A percentile compares a stretch with the other conserved stretches of the same genome.
These are phyloP conservation scores for Cliona cf. orientalis DNA, from an alignment of 37 sponge, comb jelly and placozoan species.

Conservation along the genomic window DNA sequence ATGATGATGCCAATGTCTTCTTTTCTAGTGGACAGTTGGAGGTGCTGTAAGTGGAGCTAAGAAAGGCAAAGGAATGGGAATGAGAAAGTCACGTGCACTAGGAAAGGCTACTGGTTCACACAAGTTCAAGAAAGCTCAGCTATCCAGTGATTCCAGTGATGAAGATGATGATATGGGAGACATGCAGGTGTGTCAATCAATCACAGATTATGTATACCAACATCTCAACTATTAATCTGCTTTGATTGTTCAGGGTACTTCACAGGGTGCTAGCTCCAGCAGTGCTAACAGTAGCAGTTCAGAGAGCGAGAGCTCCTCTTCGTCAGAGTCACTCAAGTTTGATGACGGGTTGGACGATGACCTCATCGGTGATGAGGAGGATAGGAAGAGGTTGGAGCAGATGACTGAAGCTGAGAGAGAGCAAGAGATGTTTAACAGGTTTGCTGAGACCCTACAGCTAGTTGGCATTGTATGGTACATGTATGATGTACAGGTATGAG, in stretches of 20 bases:
- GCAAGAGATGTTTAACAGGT: slow-evolving; percentile 88
- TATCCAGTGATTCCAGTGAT: slow-evolving; percentile 51
- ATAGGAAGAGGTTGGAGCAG: slow-evolving; percentile 65
- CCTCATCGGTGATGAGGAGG: slow-evolving; percentile 88
- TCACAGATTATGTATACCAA: neutral
- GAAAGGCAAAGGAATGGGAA: neutral
- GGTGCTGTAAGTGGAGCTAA: neutral
- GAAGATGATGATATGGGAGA: slow-evolving; percentile 55
- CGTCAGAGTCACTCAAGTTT: slow-evolving; percentile 66
- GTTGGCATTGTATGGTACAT: neutral
- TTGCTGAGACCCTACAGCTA: neutral
- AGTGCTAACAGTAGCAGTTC: slow-evolving; percentile 9
- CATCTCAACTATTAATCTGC: neutral
- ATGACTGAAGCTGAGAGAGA: slow-evolving; percentile 98
- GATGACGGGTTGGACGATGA: slow-evolving; percentile 95
- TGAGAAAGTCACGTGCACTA: neutral
- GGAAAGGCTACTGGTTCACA: slow-evolving; percentile 2
- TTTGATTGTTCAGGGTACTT: neutral
- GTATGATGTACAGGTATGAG: slow-evolving; percentile 37
- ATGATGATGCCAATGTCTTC: too few relatives aligned
- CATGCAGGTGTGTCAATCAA: neutral
- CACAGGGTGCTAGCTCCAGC: slow-evolving; percentile 11
- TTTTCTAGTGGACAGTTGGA: too few relatives aligned
- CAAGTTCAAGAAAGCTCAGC: slow-evolving; percentile 20
- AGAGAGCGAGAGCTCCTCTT: slow-evolving; percentile 17